Percentiles rank a stretch among this genome's conserved stretches.
phyloP scores from a whole-genome alignment of 2,113 vertebrate genomes.

The Eurypyga helias region DNA sequence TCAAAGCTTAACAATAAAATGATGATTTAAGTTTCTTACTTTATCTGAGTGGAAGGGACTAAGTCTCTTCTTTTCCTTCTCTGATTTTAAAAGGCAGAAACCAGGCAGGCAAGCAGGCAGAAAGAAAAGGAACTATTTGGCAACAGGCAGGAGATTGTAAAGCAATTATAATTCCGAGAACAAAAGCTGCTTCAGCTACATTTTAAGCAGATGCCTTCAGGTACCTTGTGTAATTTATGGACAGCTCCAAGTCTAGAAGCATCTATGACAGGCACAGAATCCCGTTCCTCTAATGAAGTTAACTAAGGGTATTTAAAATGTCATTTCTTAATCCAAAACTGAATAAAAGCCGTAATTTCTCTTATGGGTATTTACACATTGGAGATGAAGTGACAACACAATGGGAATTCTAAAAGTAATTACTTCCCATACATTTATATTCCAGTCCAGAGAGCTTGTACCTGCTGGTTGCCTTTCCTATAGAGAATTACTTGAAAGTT shows the following conservation, averaged over 20 bases:
- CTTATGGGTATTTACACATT: slow-evolving; percentile 18
- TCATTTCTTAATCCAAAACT: slow-evolving; percentile 42
- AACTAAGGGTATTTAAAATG: slow-evolving; percentile 12
- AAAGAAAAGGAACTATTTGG: neutral
- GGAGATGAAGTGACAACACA: slow-evolving; percentile 14
- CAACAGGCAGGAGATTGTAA: neutral
- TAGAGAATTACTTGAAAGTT: slow-evolving; percentile 46
- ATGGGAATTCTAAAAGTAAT: slow-evolving; percentile 28
- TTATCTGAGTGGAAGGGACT: neutral
- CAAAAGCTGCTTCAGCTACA: neutral
- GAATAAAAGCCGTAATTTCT: slow-evolving; percentile 38
- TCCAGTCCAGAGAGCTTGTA: neutral
- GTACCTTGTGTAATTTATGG: neutral
- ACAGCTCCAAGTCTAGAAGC: neutral
- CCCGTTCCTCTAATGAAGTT: neutral
- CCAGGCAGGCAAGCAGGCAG: neutral
- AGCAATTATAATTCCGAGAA: neutral
- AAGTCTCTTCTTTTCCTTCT: neutral
- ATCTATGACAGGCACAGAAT: neutral
- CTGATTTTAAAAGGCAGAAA: neutral
- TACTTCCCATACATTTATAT: slow-evolving; percentile 18
- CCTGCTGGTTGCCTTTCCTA: slow-evolving; percentile 1
- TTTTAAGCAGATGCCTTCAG: neutral
- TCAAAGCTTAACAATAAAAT: neutral
- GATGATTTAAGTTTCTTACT: neutral